phyloP scores from a whole-genome alignment of 2,797 vertebrate species.

The Gallinago nigripennis region DNA sequence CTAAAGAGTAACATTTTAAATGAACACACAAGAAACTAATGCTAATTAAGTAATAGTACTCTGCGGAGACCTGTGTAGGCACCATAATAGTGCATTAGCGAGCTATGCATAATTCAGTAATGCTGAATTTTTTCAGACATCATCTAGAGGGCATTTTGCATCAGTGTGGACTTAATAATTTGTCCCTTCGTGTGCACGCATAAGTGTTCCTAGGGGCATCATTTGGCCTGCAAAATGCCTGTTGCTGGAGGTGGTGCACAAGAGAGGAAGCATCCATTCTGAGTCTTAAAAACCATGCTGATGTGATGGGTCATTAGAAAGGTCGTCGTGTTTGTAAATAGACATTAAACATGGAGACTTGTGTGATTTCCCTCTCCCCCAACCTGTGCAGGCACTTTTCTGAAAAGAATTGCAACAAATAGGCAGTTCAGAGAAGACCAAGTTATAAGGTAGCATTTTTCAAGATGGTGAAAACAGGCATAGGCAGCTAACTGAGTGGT shows the following conservation, averaged over 20 bases:
- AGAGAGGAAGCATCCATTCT: not conserved
- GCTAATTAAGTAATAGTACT: slow-evolving; percentile 43
- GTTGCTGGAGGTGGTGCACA: not conserved
- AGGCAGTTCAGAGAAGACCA: not conserved
- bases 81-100: not conserved
- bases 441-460: not conserved
- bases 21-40: slow-evolving; percentile 34
- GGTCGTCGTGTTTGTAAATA: not conserved
- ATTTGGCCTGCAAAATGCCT: not conserved
- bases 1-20: slow-evolving; percentile 8
- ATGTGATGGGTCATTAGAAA: not conserved
- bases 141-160: not conserved
- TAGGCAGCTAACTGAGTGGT: not conserved
- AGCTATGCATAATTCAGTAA: slow-evolving; percentile 35
- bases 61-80: slow-evolving; percentile 14
- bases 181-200: not conserved
- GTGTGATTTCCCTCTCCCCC: not conserved
- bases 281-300: not conserved
- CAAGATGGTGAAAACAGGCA: not conserved
- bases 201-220: not conserved
- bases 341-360: not conserved
- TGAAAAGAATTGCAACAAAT: not conserved
- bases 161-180: slow-evolving; percentile 24
- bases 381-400: not conserved
- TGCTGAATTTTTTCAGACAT: slow-evolving; percentile 12